A percentile compares a stretch with the other conserved stretches of the same genome.
These are phyloP conservation scores for Illadopsis cleaveri DNA, from an alignment of 2,113 vertebrate genomes.

Conservation along the genomic window DNA sequence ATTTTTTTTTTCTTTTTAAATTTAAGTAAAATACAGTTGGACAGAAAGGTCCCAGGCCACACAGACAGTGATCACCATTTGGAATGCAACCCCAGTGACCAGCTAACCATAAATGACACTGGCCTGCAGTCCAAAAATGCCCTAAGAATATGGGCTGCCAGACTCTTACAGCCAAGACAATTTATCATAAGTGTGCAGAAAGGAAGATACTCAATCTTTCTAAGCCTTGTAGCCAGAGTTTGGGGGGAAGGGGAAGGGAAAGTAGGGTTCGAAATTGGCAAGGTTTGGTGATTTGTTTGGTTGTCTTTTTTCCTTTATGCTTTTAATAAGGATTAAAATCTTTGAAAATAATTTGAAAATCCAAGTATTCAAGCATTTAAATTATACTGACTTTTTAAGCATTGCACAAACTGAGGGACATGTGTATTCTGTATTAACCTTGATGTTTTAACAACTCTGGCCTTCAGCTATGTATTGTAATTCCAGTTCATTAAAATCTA, in stretches of 20 bases:
- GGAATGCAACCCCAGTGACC: not conserved
- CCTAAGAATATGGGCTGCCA: not conserved
- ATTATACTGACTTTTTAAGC: not conserved
- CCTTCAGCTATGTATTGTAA: not conserved
- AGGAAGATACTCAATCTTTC: not conserved
- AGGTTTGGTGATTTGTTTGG: not conserved
- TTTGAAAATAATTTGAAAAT: not conserved
- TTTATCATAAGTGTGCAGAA: not conserved
- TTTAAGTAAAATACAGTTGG: not conserved
- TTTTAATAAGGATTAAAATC: not conserved
- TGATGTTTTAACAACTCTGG: not conserved
- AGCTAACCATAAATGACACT: not conserved
- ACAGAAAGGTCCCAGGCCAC: not conserved
- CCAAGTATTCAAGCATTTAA: not conserved
- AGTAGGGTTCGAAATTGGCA: not conserved
- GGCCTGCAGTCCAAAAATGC: not conserved
- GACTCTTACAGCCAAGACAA: not conserved
- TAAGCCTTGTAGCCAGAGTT: not conserved
- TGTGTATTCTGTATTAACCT: not conserved
- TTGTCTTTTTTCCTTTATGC: not conserved
- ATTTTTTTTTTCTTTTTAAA: not conserved
- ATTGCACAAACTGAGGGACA: not conserved
- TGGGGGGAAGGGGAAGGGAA: fast-evolving
- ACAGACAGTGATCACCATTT: not conserved
- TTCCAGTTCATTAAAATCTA: not conserved